These are phyloP conservation scores for Andrena trimmerana DNA, from an alignment of 2,888 invertebrate species.

Conservation along the genomic window DNA sequence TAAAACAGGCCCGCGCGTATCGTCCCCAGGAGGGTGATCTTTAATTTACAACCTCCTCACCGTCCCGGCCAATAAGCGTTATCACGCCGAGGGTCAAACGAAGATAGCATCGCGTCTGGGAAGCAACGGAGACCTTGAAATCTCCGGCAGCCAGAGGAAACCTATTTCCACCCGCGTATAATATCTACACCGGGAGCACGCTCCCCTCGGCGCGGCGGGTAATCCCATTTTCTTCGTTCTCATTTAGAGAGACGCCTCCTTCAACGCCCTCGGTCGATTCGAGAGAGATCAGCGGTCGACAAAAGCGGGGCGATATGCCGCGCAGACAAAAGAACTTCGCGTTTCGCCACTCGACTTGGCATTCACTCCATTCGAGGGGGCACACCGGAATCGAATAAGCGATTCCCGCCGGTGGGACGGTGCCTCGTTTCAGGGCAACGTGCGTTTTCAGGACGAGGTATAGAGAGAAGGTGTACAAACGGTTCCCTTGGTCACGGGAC, in stretches of 20 bases:
- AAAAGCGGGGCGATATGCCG: not conserved
- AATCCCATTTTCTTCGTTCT: slow-evolving; percentile 21
- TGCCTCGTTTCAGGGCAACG: not conserved
- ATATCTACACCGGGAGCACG: not conserved
- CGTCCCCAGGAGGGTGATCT: not conserved
- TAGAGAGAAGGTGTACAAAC: not conserved
- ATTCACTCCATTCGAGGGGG: not conserved
- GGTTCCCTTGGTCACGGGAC: too few species aligned
- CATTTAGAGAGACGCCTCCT: slow-evolving; percentile 11
- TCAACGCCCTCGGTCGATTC: not conserved
- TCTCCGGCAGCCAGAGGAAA: not conserved
- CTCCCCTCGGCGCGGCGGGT: not conserved
- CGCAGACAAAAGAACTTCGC: slow-evolving; percentile 5
- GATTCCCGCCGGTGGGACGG: not conserved
- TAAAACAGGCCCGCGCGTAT: not conserved
- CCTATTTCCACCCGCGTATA: not conserved
- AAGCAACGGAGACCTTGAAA: slow-evolving; percentile 4
- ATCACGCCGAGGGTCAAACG: not conserved
- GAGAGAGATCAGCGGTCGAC: slow-evolving; percentile 6
- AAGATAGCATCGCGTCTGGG: not conserved
- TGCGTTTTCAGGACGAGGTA: not conserved
- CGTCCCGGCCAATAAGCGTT: not conserved
- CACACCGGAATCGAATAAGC: not conserved
- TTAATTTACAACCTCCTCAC: slow-evolving; percentile 29
- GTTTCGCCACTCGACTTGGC: not conserved